Evolutionary conservation across 1,140 invertebrate genomes (phyloP).

Genomic region (Chymomyza costata): DNA sequence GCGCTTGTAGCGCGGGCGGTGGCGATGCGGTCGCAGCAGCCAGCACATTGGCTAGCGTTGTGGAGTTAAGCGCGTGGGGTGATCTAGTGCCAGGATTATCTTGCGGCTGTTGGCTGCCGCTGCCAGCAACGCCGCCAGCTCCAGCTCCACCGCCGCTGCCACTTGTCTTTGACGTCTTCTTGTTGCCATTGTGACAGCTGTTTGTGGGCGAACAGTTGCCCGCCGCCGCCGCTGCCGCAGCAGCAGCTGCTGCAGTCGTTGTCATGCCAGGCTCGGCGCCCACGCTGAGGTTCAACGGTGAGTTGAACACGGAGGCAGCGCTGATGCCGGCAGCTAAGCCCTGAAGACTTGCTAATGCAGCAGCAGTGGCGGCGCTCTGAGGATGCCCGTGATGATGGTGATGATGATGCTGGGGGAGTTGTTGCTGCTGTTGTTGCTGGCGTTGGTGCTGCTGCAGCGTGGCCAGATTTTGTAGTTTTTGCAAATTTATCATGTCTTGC

Average conservation of each 20-base stretch:
- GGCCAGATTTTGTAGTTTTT: constrained; percentile 86
- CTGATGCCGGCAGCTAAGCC: constrained; percentile 81
- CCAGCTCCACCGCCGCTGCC: constrained; percentile 13
- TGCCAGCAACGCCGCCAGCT: constrained; percentile 11
- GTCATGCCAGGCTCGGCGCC: constrained; percentile 76
- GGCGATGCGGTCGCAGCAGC: constrained; percentile 75
- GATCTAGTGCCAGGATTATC: constrained; percentile 60
- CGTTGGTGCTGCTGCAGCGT: constrained; percentile 72
- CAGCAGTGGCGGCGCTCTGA: constrained; percentile 65
- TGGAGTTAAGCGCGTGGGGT: constrained; percentile 41
- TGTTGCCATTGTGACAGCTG: constrained; percentile 30
- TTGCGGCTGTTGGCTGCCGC: constrained; percentile 40
- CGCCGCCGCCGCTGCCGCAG: constrained; percentile 1
- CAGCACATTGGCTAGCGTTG: constrained; percentile 65
- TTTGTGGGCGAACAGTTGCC: constrained; percentile 28
- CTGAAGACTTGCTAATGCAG: constrained; percentile 82
- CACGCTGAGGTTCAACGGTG: constrained; percentile 87
- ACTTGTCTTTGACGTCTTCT: constrained; percentile 46
- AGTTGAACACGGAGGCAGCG: constrained; percentile 83
- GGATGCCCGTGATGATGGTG: constrained; percentile 7
- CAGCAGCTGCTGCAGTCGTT: constrained; percentile 32
- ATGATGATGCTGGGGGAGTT: constrained; percentile 57
- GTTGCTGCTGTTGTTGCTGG: constrained; percentile 48
- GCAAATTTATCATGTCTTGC: constrained; percentile 85
- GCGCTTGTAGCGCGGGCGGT: constrained; percentile 60